Conservation (phyloP, 2,113 vertebrate genomes). For the Scatophagus argus region DNA sequence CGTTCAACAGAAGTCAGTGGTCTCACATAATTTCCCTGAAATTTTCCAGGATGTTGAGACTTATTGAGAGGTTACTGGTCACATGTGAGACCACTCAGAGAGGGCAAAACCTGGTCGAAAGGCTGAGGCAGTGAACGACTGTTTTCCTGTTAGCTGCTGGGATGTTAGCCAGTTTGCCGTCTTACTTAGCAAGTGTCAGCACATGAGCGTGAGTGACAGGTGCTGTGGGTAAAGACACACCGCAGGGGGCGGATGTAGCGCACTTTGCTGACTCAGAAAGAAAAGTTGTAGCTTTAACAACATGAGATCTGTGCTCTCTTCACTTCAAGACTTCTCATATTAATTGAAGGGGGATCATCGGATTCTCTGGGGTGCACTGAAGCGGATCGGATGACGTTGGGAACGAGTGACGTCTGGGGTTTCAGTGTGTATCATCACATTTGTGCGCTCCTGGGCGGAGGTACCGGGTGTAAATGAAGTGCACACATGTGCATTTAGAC, state of each 20-base stretch:
- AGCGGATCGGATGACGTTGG: constrained; percentile 29
- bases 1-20: too few species aligned
- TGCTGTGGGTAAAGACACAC: constrained; percentile 3
- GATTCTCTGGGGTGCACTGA: constrained; percentile 29
- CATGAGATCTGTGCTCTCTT: neutral
- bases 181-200: neutral
- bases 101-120: neutral
- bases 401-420: constrained; percentile 3
- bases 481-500: neutral
- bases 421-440: neutral
- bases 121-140: neutral
- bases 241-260: too few species aligned
- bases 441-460: neutral
- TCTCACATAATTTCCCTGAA: neutral
- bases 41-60: neutral
- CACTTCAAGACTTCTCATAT: constrained; percentile 11
- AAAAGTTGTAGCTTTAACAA: constrained; percentile 17
- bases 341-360: constrained; percentile 14
- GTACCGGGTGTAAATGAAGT: neutral
- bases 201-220: constrained; percentile 6
- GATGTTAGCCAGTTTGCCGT: neutral
- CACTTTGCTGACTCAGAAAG: constrained; percentile 23
- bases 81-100: too few species aligned
- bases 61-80: neutral
- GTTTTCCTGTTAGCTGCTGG: neutral